phyloP scores from a whole-genome alignment of 2,113 vertebrate genomes.

The Oreotrochilus melanogaster region DNA sequence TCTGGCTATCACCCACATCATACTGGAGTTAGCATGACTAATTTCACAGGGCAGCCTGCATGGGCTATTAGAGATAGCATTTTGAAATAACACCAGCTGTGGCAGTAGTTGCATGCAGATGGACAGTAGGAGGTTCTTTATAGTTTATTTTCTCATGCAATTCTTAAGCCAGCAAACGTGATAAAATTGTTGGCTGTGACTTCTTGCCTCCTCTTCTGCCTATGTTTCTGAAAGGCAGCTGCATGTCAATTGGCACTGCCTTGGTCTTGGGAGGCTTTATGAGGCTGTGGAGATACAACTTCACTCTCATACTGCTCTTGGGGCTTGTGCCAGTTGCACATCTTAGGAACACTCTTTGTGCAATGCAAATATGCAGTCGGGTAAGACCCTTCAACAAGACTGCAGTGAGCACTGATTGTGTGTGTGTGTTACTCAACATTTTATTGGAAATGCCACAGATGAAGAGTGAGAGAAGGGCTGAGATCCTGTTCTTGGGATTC shows the following conservation, averaged over 20 bases:
- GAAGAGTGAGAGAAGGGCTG: neutral
- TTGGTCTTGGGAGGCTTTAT: neutral
- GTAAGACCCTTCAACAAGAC: neutral
- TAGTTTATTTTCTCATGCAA: neutral
- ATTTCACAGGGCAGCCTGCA: neutral
- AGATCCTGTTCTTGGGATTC: neutral
- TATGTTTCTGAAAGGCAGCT: neutral
- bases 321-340: neutral
- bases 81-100: neutral
- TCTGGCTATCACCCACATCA: neutral
- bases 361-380: neutral
- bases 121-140: neutral
- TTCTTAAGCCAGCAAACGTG: neutral
- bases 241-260: neutral
- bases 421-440: neutral
- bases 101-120: neutral
- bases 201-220: neutral
- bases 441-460: neutral
- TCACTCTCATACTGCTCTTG: neutral
- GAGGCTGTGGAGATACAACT: neutral
- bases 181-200: neutral
- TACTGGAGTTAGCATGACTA: neutral
- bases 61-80: neutral
- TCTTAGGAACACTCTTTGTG: rapidly evolving
- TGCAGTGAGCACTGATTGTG: neutral